phyloP scores from a whole-genome alignment of 2,797 vertebrate species.

The Sternotherus odoratus region DNA sequence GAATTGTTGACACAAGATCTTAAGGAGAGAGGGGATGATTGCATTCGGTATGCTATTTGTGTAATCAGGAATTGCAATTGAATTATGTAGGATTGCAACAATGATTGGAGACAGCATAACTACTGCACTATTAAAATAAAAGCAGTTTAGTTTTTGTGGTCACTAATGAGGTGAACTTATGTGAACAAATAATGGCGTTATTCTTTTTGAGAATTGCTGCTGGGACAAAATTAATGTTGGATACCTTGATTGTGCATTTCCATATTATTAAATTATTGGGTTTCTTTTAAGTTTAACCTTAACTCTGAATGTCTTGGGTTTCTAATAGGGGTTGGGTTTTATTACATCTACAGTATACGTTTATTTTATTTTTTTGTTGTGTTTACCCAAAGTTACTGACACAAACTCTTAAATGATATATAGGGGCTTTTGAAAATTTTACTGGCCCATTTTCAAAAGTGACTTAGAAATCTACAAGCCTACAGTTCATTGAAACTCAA shows the following conservation, averaged over 20 bases:
- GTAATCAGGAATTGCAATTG: background rate
- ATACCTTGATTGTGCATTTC: no score
- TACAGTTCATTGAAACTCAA: background rate
- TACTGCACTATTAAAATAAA: background rate
- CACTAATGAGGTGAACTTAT: background rate
- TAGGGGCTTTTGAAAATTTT: background rate
- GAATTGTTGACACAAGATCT: conserved; percentile 3
- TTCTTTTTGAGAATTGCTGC: no score
- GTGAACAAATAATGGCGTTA: background rate
- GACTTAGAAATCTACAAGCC: background rate
- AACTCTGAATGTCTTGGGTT: no score
- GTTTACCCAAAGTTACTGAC: no score
- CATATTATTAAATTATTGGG: no score
- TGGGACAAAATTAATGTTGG: no score
- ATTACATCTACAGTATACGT: no score
- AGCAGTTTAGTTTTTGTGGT: background rate
- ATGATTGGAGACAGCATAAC: background rate
- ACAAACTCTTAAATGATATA: background rate
- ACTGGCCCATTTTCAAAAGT: background rate
- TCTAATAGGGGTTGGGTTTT: no score
- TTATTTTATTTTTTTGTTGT: no score
- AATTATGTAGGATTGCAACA: fast-evolving
- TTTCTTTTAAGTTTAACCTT: no score
- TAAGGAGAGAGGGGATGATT: background rate
- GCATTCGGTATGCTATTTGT: background rate